These are phyloP conservation scores for Meteorus colon DNA, from an alignment of 2,888 invertebrate species.

Conservation along the genomic window DNA sequence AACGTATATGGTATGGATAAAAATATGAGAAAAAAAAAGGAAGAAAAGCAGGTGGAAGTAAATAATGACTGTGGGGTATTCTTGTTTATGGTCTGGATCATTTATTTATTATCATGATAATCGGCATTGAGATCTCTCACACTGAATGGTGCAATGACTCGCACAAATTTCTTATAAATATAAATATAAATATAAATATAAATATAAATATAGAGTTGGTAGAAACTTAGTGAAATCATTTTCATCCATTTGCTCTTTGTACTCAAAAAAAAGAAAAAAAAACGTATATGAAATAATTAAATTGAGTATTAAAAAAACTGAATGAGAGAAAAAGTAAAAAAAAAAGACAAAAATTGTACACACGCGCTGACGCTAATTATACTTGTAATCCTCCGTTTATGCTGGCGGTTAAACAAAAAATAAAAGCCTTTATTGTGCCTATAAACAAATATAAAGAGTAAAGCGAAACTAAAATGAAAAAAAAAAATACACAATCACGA, in stretches of 20 bases:
- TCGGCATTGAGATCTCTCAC: background rate
- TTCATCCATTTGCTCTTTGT: slow-evolving; percentile 12
- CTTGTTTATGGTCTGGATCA: background rate
- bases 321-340: slow-evolving; percentile 29
- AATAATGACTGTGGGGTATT: background rate
- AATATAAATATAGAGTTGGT: background rate
- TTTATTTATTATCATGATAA: background rate
- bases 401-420: slow-evolving; percentile 58
- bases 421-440: slow-evolving; percentile 68
- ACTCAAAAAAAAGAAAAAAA: background rate
- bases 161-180: slow-evolving; percentile 7
- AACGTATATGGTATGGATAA: background rate
- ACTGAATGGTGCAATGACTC: slow-evolving; percentile 14
- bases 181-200: slow-evolving; percentile 3
- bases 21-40: background rate
- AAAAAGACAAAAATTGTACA: slow-evolving; percentile 11
- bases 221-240: background rate
- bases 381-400: slow-evolving; percentile 57
- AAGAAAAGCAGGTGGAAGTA: background rate
- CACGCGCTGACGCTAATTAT: slow-evolving; percentile 47
- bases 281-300: slow-evolving; percentile 14
- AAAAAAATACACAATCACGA: slow-evolving; percentile 45
- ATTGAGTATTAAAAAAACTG: slow-evolving; percentile 39
- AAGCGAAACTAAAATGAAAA: slow-evolving; percentile 17
- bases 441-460: slow-evolving; percentile 56